Evolutionary conservation across 2,797 vertebrate species (phyloP).

Genomic region (Diplodus sargus): DNA sequence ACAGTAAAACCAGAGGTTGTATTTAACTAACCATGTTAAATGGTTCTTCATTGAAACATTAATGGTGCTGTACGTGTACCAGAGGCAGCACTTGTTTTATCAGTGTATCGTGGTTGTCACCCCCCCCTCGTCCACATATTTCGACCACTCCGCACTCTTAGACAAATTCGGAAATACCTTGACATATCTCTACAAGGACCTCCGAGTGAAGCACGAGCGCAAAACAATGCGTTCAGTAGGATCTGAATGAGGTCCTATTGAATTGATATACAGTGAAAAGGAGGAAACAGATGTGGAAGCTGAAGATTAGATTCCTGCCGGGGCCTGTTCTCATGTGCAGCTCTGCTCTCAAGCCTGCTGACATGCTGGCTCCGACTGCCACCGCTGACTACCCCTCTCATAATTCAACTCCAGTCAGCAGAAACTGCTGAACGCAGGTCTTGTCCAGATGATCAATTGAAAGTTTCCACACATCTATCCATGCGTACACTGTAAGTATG

Average conservation of each 20-base stretch:
- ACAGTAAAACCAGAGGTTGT: neutral
- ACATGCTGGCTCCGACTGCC: slow-evolving; percentile 37
- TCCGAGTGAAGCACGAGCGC: slow-evolving; percentile 11
- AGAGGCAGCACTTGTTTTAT: neutral
- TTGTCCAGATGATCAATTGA: slow-evolving; percentile 52
- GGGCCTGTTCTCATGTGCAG: slow-evolving; percentile 26
- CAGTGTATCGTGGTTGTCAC: neutral
- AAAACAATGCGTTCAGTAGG: slow-evolving; percentile 55
- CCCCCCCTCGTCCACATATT: neutral
- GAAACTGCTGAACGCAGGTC: slow-evolving; percentile 52
- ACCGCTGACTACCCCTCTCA: slow-evolving; percentile 45
- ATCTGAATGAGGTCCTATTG: slow-evolving; percentile 64
- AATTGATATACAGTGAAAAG: slow-evolving; percentile 67
- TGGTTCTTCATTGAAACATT: neutral
- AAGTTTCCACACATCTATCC: slow-evolving; percentile 51
- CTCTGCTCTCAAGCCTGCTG: slow-evolving; percentile 31
- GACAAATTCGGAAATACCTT: slow-evolving; percentile 44
- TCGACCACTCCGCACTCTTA: slow-evolving; percentile 6
- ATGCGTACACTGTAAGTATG: slow-evolving; percentile 17
- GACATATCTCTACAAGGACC: slow-evolving; percentile 33
- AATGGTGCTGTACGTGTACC: neutral
- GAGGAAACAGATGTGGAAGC: slow-evolving; percentile 83
- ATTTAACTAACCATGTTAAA: neutral
- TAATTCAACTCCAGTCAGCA: slow-evolving; percentile 50
- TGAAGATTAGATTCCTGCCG: slow-evolving; percentile 75